These are phyloP conservation scores for Eilema depressum DNA, from an alignment of 2,888 invertebrate genomes.

Conservation along the genomic window DNA sequence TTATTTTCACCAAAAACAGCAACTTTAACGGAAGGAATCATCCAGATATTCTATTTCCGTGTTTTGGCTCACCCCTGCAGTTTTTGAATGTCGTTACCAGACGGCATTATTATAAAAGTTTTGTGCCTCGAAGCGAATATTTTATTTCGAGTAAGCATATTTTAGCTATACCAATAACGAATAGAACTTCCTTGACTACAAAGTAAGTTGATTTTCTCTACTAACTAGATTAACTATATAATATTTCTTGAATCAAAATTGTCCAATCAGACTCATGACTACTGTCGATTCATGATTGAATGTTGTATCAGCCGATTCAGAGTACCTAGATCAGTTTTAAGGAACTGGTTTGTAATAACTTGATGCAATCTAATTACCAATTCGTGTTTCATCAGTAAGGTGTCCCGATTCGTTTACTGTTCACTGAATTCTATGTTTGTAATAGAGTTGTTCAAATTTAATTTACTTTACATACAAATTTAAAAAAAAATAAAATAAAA, in stretches of 20 bases:
- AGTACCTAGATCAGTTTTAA: not conserved
- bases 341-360: too few relatives aligned
- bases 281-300: too few relatives aligned
- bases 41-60: conserved; percentile 26
- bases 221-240: too few relatives aligned
- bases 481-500: too few relatives aligned
- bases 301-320: too few relatives aligned
- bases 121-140: conserved; percentile 30
- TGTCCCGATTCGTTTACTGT: too few relatives aligned
- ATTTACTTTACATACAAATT: not conserved
- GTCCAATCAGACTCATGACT: too few relatives aligned
- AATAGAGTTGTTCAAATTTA: not conserved
- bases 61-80: conserved; percentile 29
- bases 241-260: too few relatives aligned
- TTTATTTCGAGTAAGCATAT: conserved; percentile 24
- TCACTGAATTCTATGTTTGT: too few relatives aligned
- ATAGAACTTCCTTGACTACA: not conserved
- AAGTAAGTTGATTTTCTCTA: not conserved
- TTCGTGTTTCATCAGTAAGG: too few relatives aligned
- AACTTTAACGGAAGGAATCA: not conserved
- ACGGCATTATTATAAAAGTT: conserved; percentile 43
- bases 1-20: too few relatives aligned
- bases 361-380: too few relatives aligned
- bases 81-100: conserved; percentile 39
- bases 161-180: not conserved